phyloP scores from a whole-genome alignment of 2,113 vertebrate genomes.

The Strix aluco region DNA sequence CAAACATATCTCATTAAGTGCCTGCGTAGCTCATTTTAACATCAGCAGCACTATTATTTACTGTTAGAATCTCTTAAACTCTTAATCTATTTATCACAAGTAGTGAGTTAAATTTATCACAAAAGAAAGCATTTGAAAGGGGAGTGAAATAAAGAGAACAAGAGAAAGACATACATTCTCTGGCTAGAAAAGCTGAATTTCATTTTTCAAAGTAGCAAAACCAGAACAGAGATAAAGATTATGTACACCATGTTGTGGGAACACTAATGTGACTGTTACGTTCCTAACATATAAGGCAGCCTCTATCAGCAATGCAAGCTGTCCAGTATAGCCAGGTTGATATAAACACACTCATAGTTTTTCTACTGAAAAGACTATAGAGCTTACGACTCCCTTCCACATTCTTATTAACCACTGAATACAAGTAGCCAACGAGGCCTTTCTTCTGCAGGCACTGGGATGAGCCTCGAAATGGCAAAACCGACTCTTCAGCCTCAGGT shows the following conservation, averaged over 20 bases:
- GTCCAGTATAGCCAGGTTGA: neutral
- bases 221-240: neutral
- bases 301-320: neutral
- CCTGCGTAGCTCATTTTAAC: neutral
- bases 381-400: neutral
- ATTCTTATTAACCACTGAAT: neutral
- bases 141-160: neutral
- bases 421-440: rapidly evolving
- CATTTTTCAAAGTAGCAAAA: neutral
- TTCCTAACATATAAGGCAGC: neutral
- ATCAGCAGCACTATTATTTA: neutral
- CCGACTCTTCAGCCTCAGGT: neutral
- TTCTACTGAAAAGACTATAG: neutral
- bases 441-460: neutral
- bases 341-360: neutral
- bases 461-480: rapidly evolving
- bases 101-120: neutral
- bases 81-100: neutral
- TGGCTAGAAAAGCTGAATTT: neutral
- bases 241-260: neutral
- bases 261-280: neutral
- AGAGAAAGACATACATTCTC: neutral
- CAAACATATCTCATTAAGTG: neutral
- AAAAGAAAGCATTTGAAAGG: neutral
- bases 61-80: neutral